Conservation (phyloP, 2,888 invertebrate species). For the Crepidodera aurea region DNA sequence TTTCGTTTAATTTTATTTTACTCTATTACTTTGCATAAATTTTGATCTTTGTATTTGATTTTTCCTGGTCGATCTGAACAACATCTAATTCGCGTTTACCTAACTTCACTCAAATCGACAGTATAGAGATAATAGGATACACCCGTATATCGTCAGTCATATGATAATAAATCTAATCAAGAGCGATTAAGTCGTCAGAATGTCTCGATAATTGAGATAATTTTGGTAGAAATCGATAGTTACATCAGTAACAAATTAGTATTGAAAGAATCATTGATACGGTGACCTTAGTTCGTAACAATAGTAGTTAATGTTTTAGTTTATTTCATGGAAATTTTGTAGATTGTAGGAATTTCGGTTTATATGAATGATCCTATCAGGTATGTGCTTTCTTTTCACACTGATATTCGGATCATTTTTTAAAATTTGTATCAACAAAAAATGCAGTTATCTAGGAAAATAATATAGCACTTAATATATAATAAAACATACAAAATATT, state of each 20-base stretch:
- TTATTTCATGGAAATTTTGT: background rate
- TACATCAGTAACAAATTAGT: constrained; percentile 23
- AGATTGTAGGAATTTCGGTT: background rate
- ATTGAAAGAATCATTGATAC: constrained; percentile 4
- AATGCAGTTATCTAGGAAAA: too few species aligned
- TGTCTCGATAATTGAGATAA: constrained; percentile 29
- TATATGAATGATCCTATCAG: background rate
- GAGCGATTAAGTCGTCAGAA: constrained; percentile 21
- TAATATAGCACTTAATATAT: too few species aligned
- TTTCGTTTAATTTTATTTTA: too few species aligned
- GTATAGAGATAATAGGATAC: background rate
- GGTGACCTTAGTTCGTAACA: constrained; percentile 16
- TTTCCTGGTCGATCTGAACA: too few species aligned
- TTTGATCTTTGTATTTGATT: too few species aligned
- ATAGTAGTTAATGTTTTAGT: constrained; percentile 1
- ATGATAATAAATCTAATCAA: constrained; percentile 31
- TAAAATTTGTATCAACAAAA: too few species aligned
- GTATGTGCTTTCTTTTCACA: too few species aligned
- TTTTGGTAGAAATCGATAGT: constrained; percentile 28
- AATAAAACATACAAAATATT: too few species aligned
- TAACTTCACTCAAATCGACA: too few species aligned
- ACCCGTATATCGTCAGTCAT: constrained; percentile 8
- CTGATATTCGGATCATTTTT: too few species aligned
- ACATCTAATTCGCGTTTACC: too few species aligned
- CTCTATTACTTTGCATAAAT: too few species aligned